phyloP scores from a whole-genome alignment of 2,888 invertebrate species.

The Chironomus tentans region DNA sequence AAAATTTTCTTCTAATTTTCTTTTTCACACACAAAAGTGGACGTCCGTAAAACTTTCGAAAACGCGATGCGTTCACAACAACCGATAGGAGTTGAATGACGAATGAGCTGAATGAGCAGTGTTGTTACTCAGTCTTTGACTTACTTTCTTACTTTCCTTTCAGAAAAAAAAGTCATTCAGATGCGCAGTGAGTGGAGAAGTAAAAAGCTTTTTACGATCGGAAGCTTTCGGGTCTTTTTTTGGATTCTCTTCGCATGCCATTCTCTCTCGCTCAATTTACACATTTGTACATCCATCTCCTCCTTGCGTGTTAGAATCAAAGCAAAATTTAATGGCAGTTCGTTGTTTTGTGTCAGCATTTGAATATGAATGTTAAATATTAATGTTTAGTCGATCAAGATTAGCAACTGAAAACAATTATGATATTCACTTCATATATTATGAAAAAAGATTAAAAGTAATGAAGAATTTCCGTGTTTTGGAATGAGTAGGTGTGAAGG shows the following conservation, averaged over 20 bases:
- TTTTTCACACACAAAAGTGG: background rate
- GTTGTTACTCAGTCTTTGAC: background rate
- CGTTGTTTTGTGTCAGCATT: too few species aligned
- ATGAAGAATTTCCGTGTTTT: too few species aligned
- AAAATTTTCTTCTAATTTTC: background rate
- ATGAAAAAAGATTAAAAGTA: too few species aligned
- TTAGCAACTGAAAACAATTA: background rate
- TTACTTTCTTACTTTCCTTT: background rate
- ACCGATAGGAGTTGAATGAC: slow-evolving; percentile 19
- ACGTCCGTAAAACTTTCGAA: background rate
- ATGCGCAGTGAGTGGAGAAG: background rate
- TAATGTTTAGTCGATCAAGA: background rate
- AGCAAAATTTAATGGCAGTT: too few species aligned
- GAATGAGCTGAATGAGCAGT: background rate
- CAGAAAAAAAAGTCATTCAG: background rate
- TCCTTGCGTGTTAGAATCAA: too few species aligned
- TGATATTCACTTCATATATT: too few species aligned
- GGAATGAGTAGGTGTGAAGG: too few species aligned
- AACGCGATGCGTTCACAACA: slow-evolving; percentile 8
- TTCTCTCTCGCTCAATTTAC: background rate
- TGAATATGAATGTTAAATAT: background rate
- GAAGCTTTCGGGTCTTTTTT: background rate
- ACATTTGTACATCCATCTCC: background rate
- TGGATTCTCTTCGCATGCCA: background rate
- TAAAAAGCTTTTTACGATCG: background rate